Conservation (phyloP, 2,113 vertebrate genomes). For the Microtus oregoni region DNA sequence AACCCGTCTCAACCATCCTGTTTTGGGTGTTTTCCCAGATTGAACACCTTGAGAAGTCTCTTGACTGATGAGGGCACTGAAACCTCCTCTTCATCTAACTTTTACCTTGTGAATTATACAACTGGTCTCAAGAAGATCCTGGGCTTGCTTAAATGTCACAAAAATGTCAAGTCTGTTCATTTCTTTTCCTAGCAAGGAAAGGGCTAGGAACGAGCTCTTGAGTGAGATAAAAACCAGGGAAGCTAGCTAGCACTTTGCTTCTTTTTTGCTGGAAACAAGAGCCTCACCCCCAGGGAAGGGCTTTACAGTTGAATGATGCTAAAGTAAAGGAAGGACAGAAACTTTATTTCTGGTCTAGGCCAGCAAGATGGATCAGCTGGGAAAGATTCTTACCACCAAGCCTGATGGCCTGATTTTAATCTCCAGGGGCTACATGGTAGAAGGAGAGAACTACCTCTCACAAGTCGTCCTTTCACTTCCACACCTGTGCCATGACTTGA, state of each 20-base stretch:
- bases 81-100: conserved; percentile 7
- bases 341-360: conserved; percentile 13
- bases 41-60: not conserved
- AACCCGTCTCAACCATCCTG: conserved; percentile 1
- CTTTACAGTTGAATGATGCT: not conserved
- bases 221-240: conserved; percentile 17
- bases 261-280: not conserved
- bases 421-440: too few species aligned
- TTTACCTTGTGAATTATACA: not conserved
- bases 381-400: not conserved
- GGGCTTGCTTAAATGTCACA: not conserved
- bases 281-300: not conserved
- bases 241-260: not conserved
- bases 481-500: not conserved
- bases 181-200: conserved; percentile 33
- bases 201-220: not conserved
- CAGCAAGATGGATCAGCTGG: not conserved
- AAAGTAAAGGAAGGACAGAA: not conserved
- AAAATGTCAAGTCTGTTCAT: conserved; percentile 1
- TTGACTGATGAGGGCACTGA: not conserved
- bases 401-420: not conserved
- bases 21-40: not conserved
- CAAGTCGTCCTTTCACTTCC: not conserved
- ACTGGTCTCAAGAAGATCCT: not conserved
- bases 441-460: not conserved